Conservation (phyloP, 2,797 vertebrate genomes). For the Typhlichthys subterraneus region DNA sequence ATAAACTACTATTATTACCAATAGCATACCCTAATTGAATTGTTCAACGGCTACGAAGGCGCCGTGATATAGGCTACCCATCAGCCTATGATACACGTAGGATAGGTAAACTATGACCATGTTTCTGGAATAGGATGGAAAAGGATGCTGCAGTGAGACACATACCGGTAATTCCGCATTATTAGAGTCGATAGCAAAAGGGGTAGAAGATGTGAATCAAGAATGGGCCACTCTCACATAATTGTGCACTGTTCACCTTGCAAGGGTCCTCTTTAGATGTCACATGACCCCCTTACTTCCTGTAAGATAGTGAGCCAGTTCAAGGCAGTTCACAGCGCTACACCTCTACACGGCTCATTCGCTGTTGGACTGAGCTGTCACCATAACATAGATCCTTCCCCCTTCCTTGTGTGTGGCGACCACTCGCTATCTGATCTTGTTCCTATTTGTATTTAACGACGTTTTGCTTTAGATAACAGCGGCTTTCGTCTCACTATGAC, state of each 20-base stretch:
- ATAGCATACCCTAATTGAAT: too few relatives aligned
- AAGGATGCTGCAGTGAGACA: too few relatives aligned
- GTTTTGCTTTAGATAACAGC: constrained; percentile 64
- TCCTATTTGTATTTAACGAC: constrained; percentile 31
- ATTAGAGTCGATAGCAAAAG: too few relatives aligned
- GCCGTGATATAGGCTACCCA: too few relatives aligned
- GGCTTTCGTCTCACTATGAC: constrained; percentile 65
- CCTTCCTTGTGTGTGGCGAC: constrained; percentile 26
- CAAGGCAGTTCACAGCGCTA: constrained; percentile 65
- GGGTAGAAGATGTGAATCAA: too few relatives aligned
- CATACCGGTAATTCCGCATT: too few relatives aligned
- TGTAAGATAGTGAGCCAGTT: constrained; percentile 64
- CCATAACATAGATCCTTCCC: constrained; percentile 17
- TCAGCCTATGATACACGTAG: too few relatives aligned
- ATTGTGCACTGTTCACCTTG: too few relatives aligned
- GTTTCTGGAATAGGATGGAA: too few relatives aligned
- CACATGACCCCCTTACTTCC: constrained; percentile 66
- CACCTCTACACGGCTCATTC: constrained; percentile 50
- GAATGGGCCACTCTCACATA: too few relatives aligned
- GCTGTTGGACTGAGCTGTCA: constrained; percentile 69
- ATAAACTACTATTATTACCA: too few relatives aligned
- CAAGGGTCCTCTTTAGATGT: constrained; percentile 39
- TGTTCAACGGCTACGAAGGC: background rate
- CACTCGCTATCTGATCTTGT: constrained; percentile 28
- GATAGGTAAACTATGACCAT: too few relatives aligned